These are phyloP conservation scores for Cyanoliseus patagonus DNA, from an alignment of 2,113 vertebrate species.

Conservation along the genomic window DNA sequence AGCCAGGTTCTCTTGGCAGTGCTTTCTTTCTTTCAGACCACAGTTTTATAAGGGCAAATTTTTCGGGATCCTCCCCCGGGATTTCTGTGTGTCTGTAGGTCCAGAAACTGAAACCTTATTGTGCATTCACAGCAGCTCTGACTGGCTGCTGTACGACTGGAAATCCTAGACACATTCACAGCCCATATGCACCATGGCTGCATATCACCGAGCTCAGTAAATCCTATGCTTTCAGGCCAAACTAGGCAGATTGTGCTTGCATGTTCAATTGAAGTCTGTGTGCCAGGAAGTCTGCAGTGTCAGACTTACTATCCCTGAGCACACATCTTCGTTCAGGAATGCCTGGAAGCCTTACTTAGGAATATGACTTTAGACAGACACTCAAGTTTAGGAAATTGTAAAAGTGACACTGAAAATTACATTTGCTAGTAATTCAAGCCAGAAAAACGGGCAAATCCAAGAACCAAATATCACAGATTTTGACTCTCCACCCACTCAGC, in stretches of 20 bases:
- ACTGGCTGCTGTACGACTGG: neutral
- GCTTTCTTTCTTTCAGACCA: neutral
- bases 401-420: neutral
- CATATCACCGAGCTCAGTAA: neutral
- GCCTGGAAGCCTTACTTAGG: neutral
- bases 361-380: neutral
- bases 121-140: constrained; percentile 12
- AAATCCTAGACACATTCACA: constrained; percentile 38
- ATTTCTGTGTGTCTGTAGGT: neutral
- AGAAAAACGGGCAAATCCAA: neutral
- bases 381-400: neutral
- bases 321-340: neutral
- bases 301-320: neutral
- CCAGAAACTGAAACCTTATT: neutral
- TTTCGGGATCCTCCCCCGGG: neutral
- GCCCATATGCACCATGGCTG: neutral
- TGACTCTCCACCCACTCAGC: neutral
- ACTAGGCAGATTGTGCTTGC: neutral
- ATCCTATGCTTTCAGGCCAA: neutral
- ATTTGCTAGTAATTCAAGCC: neutral
- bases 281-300: neutral
- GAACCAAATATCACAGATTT: neutral
- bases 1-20: neutral
- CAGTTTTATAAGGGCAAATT: neutral
- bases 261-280: neutral